Evolutionary conservation across 2,113 vertebrate genomes (phyloP).

Genomic region (Eupsittula cactorum): DNA sequence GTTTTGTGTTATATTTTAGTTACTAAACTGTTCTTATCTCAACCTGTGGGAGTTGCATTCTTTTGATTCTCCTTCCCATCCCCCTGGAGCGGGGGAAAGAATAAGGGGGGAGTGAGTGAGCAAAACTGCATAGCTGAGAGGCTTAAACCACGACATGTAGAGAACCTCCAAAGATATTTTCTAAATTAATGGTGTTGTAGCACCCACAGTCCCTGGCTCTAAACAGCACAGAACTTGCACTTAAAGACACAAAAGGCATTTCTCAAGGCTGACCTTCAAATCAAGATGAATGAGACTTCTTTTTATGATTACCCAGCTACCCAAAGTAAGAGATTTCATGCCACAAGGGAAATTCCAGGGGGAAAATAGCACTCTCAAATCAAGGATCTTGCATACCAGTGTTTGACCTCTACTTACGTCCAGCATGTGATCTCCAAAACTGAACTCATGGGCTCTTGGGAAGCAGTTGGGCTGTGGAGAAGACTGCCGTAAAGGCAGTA

Average conservation of each 20-base stretch:
- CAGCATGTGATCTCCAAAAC: not conserved
- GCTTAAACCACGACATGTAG: not conserved
- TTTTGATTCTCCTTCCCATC: too few relatives aligned
- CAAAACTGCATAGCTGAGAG: too few relatives aligned
- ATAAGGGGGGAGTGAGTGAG: too few relatives aligned
- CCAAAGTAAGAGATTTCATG: not conserved
- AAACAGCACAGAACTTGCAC: not conserved
- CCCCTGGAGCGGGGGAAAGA: too few relatives aligned
- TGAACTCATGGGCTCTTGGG: not conserved
- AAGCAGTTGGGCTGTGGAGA: not conserved
- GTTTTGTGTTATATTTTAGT: too few relatives aligned
- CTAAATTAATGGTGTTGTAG: not conserved
- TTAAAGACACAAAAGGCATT: not conserved
- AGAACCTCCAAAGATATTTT: not conserved
- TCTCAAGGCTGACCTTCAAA: not conserved
- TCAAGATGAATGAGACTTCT: not conserved
- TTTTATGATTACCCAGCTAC: not conserved
- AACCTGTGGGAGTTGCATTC: too few relatives aligned
- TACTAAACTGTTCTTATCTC: too few relatives aligned
- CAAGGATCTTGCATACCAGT: not conserved
- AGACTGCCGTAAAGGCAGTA: not conserved
- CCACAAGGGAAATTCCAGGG: not conserved
- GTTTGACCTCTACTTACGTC: not conserved
- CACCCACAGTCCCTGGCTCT: not conserved
- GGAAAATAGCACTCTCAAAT: not conserved